These are phyloP conservation scores for Ylistrum balloti DNA, from an alignment of 1,140 invertebrate species.

Conservation along the genomic window DNA sequence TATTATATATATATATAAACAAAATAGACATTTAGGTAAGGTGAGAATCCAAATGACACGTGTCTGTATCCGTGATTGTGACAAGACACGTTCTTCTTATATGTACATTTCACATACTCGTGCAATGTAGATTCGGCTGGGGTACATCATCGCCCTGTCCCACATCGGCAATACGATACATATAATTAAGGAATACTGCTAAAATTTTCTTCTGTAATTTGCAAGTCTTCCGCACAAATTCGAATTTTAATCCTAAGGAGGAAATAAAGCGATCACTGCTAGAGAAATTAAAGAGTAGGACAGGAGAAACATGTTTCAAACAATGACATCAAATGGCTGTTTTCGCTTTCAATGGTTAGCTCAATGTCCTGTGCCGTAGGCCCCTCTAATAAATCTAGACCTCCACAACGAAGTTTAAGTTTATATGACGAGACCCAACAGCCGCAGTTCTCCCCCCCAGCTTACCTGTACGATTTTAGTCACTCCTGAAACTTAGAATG, in stretches of 20 bases:
- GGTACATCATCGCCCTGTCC: neutral
- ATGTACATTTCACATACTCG: neutral
- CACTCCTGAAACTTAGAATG: neutral
- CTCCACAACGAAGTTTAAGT: neutral
- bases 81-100: no score
- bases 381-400: slow-evolving; percentile 13
- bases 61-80: no score
- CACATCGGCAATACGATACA: neutral
- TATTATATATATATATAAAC: no score
- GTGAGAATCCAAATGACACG: no score
- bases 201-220: slow-evolving; percentile 21
- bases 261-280: slow-evolving; percentile 25
- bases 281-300: slow-evolving; percentile 27
- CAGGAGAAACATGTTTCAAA: neutral
- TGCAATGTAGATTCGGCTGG: neutral
- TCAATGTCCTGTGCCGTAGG: slow-evolving; percentile 30
- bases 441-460: neutral
- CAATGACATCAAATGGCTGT: slow-evolving; percentile 32
- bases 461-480: slow-evolving; percentile 26
- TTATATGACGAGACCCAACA: neutral
- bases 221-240: neutral
- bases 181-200: slow-evolving; percentile 13
- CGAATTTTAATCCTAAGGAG: neutral
- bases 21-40: no score
- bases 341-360: slow-evolving; percentile 25